phyloP scores from a whole-genome alignment of 2,888 invertebrate genomes.

The Copidosoma aretas region DNA sequence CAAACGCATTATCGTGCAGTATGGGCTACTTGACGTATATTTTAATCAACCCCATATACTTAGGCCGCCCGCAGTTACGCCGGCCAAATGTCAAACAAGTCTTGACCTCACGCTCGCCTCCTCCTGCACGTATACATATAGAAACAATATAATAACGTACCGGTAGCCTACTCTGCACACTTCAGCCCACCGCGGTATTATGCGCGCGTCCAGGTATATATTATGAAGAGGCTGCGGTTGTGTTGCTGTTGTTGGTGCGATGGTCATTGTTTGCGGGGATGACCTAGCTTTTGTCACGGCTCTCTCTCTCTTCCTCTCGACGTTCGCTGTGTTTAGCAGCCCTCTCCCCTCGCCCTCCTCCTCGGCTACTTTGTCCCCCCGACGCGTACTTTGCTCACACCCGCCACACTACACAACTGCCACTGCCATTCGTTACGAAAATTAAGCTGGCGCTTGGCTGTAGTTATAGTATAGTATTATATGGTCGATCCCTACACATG shows the following conservation, averaged over 20 bases:
- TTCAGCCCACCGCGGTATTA: too few relatives aligned
- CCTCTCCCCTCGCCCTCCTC: slow-evolving; percentile 13
- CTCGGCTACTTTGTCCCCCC: slow-evolving; percentile 22
- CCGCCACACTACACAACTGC: too few relatives aligned
- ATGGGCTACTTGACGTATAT: slow-evolving; percentile 57
- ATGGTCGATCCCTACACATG: too few relatives aligned
- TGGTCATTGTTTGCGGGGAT: slow-evolving; percentile 30
- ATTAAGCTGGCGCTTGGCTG: too few relatives aligned
- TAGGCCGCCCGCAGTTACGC: slow-evolving; percentile 46
- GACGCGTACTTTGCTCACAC: too few relatives aligned
- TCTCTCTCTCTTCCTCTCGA: too few relatives aligned
- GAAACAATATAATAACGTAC: slow-evolving; percentile 41
- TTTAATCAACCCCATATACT: slow-evolving; percentile 59
- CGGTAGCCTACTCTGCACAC: slow-evolving; percentile 19
- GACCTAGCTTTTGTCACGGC: background rate
- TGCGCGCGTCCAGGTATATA: too few relatives aligned
- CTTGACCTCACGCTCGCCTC: slow-evolving; percentile 29
- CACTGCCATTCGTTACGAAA: too few relatives aligned
- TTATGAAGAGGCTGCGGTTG: too few relatives aligned
- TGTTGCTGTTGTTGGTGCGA: too few relatives aligned
- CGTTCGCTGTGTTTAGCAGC: slow-evolving; percentile 21
- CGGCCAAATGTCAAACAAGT: slow-evolving; percentile 52
- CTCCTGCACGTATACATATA: too few relatives aligned
- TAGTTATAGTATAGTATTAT: too few relatives aligned
- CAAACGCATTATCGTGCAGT: background rate